phyloP scores from a whole-genome alignment of 2,113 vertebrate genomes.

The Prietella phreatophila region DNA sequence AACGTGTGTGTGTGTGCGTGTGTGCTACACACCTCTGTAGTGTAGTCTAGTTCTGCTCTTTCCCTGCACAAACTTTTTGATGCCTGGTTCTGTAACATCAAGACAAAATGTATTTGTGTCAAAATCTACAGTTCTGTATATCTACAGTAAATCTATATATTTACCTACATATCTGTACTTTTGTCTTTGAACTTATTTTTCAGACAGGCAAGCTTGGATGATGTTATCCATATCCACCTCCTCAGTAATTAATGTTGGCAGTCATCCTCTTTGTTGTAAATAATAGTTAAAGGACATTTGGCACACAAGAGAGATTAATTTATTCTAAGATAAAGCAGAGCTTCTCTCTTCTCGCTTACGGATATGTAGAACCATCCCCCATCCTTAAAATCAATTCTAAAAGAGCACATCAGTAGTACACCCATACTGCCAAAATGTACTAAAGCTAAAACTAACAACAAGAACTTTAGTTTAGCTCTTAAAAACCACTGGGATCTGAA shows the following conservation, averaged over 20 bases:
- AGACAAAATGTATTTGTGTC: neutral
- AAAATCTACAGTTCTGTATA: neutral
- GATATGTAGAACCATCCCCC: neutral
- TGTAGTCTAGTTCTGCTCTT: neutral
- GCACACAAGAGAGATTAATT: neutral
- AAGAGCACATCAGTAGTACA: neutral
- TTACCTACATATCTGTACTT: neutral
- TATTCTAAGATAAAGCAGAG: slow-evolving; percentile 17
- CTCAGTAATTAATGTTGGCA: slow-evolving; percentile 49
- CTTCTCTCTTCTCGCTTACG: neutral
- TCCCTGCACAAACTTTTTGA: neutral
- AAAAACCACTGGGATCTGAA: neutral
- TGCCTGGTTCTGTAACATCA: neutral
- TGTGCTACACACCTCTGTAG: neutral
- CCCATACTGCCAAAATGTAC: neutral
- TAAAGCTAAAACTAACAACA: neutral
- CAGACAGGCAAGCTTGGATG: neutral
- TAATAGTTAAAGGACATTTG: neutral
- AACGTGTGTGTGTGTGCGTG: neutral
- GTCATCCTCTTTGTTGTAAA: slow-evolving; percentile 38
- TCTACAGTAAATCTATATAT: neutral
- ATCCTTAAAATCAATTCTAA: neutral
- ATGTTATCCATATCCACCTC: slow-evolving; percentile 25
- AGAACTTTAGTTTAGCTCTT: neutral
- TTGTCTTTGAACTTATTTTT: neutral